Percentiles rank a stretch among this genome's conserved stretches.
Conservation (phyloP, 2,888 invertebrate genomes). For the Iselma pallidipennis region DNA sequence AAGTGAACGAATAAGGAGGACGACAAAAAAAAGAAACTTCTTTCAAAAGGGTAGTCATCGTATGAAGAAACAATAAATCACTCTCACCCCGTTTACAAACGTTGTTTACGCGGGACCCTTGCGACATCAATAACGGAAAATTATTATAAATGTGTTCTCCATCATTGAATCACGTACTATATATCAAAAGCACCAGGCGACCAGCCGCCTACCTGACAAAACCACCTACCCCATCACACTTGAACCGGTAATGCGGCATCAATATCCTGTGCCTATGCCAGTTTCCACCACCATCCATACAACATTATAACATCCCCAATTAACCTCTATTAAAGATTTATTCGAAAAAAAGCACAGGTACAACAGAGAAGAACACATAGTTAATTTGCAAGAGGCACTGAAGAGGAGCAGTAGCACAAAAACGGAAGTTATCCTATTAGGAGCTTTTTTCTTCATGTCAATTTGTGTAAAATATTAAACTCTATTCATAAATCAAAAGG, state of each 20-base stretch:
- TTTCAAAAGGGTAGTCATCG: constrained; percentile 4
- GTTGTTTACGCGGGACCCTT: constrained; percentile 33
- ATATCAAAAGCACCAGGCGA: constrained; percentile 31
- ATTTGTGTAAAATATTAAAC: too few species aligned
- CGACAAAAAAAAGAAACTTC: background rate
- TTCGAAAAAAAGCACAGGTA: too few species aligned
- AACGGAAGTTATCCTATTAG: too few species aligned
- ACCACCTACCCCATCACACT: constrained; percentile 14
- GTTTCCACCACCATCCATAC: background rate
- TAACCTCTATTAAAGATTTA: too few species aligned
- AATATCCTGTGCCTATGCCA: background rate
- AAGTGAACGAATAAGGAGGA: background rate
- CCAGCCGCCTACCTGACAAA: constrained; percentile 30
- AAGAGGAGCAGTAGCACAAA: too few species aligned
- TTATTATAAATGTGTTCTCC: constrained; percentile 42
- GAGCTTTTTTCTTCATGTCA: too few species aligned
- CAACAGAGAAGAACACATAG: too few species aligned
- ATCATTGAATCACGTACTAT: constrained; percentile 36
- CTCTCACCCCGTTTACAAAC: constrained; percentile 20
- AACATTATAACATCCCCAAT: background rate
- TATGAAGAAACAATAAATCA: constrained; percentile 22
- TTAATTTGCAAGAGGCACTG: too few species aligned
- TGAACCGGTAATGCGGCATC: background rate
- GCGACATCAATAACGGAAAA: constrained; percentile 40
- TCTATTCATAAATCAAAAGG: background rate